Percentiles rank a stretch among this genome's conserved stretches.
Conservation (phyloP, 2,797 vertebrate species). For the Champsocephalus gunnari region DNA sequence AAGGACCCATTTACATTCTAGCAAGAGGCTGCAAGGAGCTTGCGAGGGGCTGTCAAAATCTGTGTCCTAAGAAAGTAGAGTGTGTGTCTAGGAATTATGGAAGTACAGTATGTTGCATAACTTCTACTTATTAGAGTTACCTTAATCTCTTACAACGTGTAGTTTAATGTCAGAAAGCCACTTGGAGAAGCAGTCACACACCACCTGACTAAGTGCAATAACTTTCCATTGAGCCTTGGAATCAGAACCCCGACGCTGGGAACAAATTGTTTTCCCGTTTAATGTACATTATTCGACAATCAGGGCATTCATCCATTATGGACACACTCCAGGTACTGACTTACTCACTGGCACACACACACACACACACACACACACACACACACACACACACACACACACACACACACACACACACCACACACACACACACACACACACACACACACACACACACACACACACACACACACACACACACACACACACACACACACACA, state of each 20-base stretch:
- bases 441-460: too few relatives aligned
- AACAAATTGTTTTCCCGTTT: neutral
- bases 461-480: too few relatives aligned
- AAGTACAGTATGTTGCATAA: neutral
- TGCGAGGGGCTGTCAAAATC: neutral
- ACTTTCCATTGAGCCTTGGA: conserved; percentile 15
- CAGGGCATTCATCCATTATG: neutral
- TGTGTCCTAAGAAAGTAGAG: neutral
- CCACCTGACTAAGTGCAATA: neutral
- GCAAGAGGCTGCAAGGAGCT: conserved; percentile 7
- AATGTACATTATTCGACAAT: conserved; percentile 1
- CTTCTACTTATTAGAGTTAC: neutral
- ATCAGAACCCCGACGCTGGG: conserved; percentile 10
- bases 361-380: too few relatives aligned
- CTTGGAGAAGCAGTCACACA: accelerated
- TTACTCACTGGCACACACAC: neutral
- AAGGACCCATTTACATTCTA: conserved; percentile 34
- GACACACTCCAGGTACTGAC: neutral
- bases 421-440: neutral
- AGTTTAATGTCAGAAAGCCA: neutral
- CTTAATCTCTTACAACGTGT: neutral
- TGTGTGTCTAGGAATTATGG: neutral
- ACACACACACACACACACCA: too few relatives aligned
- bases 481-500: too few relatives aligned
- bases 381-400: too few relatives aligned